Percentiles rank a stretch among this genome's conserved stretches.
Conservation (phyloP, 2,888 invertebrate genomes). For the Zootermopsis nevadensis region DNA sequence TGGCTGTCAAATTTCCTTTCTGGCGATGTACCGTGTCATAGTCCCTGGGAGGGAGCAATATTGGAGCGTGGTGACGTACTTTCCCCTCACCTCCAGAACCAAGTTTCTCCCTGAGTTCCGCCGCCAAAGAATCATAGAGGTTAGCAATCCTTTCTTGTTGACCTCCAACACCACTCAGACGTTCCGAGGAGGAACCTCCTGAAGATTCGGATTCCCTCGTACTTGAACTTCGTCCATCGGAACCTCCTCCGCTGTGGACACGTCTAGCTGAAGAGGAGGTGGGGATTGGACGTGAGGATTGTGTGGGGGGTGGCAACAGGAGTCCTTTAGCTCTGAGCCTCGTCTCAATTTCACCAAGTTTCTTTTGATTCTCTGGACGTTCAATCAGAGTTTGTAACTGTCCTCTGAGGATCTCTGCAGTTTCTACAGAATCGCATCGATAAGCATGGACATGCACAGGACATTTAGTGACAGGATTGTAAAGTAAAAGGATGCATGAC, state of each 20-base stretch:
- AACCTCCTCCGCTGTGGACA: constrained; percentile 57
- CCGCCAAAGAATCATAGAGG: constrained; percentile 90
- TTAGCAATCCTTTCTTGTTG: constrained; percentile 69
- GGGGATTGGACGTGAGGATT: constrained; percentile 42
- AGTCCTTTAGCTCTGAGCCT: constrained; percentile 64
- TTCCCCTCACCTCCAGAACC: constrained; percentile 60
- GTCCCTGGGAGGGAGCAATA: constrained; percentile 91
- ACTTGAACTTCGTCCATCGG: constrained; percentile 53
- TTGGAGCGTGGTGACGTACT: constrained; percentile 69
- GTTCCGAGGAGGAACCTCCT: constrained; percentile 55
- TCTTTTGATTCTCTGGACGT: constrained; percentile 86
- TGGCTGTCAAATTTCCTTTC: constrained; percentile 80
- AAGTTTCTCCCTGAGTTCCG: constrained; percentile 86
- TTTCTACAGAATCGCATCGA: constrained; percentile 89
- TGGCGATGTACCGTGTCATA: constrained; percentile 92
- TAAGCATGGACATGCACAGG: constrained; percentile 96
- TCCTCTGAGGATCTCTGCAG: constrained; percentile 86
- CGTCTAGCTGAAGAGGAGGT: constrained; percentile 57
- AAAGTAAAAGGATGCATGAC: constrained; percentile 90
- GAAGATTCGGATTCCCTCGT: constrained; percentile 56
- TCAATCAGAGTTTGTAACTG: constrained; percentile 86
- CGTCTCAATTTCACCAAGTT: constrained; percentile 84
- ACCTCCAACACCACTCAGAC: constrained; percentile 50
- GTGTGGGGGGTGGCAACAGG: constrained; percentile 59
- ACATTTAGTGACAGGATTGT: constrained; percentile 93